Evolutionary conservation across 2,888 invertebrate genomes (phyloP).

Genomic region (Dioctria linearis): DNA sequence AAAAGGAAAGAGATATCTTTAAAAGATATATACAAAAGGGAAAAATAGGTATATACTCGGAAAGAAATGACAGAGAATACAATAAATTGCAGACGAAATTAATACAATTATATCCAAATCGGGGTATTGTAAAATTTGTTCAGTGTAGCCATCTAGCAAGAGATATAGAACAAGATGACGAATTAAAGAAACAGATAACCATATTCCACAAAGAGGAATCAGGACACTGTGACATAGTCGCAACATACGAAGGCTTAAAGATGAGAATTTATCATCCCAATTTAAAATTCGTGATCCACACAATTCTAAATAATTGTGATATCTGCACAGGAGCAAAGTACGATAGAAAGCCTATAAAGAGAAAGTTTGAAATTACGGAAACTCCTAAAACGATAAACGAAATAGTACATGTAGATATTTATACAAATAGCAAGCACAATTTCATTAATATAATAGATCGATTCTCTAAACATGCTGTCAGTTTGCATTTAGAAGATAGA

Average conservation of each 20-base stretch:
- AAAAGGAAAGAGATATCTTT: neutral
- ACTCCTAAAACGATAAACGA: too few species aligned
- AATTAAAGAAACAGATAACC: neutral
- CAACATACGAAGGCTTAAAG: neutral
- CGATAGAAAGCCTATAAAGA: too few species aligned
- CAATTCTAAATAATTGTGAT: slow-evolving; percentile 2
- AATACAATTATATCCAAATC: neutral
- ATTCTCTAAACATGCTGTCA: too few species aligned
- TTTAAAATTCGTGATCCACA: neutral
- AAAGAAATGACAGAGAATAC: too few species aligned
- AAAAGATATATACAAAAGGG: slow-evolving; percentile 1
- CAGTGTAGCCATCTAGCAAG: neutral
- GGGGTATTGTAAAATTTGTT: neutral
- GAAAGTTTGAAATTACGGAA: too few species aligned
- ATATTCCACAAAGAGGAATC: neutral
- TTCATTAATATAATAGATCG: too few species aligned
- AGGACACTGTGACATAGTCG: neutral
- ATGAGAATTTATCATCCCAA: slow-evolving; percentile 6
- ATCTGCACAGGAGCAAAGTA: too few species aligned
- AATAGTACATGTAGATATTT: too few species aligned
- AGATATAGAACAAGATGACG: neutral
- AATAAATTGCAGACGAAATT: neutral
- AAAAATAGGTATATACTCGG: neutral
- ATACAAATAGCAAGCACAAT: too few species aligned
- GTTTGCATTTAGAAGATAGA: too few species aligned